Evolutionary conservation across 1,140 invertebrate species (phyloP), one percentile per base, ranked within the genome.

Genomic region (Tetraneura akinire): DNA sequence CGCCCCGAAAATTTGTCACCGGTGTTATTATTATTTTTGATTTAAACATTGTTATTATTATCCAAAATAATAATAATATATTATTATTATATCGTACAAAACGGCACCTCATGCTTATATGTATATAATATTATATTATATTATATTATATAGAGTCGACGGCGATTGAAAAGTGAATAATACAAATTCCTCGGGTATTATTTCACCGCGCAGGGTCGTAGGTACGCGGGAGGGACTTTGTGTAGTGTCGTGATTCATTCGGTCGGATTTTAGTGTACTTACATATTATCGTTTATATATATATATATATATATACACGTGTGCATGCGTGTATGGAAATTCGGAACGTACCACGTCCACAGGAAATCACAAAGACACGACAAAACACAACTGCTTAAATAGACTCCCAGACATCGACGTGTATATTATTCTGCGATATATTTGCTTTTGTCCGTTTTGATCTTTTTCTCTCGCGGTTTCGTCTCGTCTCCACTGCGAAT

Each of bases 381-480:
- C 74, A 62, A 78, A 76, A 78, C 45, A 47, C n/a, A n/a, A n/a
- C 53, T 60, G 57, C 55, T 78, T 62, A 78, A 78, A 78, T 78
- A 62, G 73, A 76, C 73, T 76, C 73, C 29, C n/a, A n/a, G 73
- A 76, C 73, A 76, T 51, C 73, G 73, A 37, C 13, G 71, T 74
- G 71, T 74, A 51, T 57, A 74, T 74, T 74, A 74, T 76, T 60
- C 53, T 60, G 73, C 21, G 73, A 53, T 76, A 23, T 78, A 78
- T 78, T 78, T 78, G 60, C 55, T 78, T 78, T 78, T 62, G 74
- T 45, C 74, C 51, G 55, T 14, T 62, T 29, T 16, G 9, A 37
- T 45, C 10, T n/a, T 74, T 14, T 57, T 16, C 29, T 57, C 51
- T 57, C 47, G 53, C 55, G n/a, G 16, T 62, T 60, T 78, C 32